Evolutionary conservation across 2,888 invertebrate species (phyloP), one percentile per base, ranked within the genome.

Genomic region (Dorcus hopei): DNA sequence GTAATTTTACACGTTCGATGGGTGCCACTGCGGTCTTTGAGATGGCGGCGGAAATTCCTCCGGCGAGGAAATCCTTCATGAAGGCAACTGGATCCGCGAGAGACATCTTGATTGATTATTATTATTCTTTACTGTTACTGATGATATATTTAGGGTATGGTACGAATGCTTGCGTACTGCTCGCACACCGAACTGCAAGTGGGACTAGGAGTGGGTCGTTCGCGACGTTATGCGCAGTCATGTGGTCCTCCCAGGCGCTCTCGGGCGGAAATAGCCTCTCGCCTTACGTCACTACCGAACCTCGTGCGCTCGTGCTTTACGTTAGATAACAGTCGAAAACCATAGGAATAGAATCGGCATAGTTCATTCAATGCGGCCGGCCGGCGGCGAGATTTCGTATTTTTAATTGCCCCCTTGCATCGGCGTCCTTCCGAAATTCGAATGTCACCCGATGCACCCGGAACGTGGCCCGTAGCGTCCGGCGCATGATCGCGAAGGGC

Each of bases 1-100:
- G 85, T 68, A 97, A 82, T 79, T 97, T 97, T 49, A 97, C 95
- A 75, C 96, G 86, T 82, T 97, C 96, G 74, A 97, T 96, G 57
- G 97, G 96, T 14, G 97, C 96, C 61, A 95, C 94, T 43, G 91
- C 89, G 48, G 96, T 97, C 79, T 97, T 97, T 52, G 96, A 94
- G 66, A 95, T 87, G 45, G 95, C 96, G 38, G 96, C 96, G 47
- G 96, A 91, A 50, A 95, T 83, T 65, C 96, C 96, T 69, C 96
- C 96, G 65, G 94, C 94, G 60, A 91, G 76, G 76, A 95, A 95
- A 82, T 95, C 96, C 82, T 95, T 93, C 69, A 88, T 75, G 78
- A 95, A 95, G 77, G 89, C 86, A 79, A 90, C 83, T 75, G 92
- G 91, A 87, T 95, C 95, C 33, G 41, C 49, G 49, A 62, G 59